Evolutionary conservation across 1,140 invertebrate species (phyloP), one percentile per base, ranked within the genome.

Genomic region (Drosophila novamexicana): DNA sequence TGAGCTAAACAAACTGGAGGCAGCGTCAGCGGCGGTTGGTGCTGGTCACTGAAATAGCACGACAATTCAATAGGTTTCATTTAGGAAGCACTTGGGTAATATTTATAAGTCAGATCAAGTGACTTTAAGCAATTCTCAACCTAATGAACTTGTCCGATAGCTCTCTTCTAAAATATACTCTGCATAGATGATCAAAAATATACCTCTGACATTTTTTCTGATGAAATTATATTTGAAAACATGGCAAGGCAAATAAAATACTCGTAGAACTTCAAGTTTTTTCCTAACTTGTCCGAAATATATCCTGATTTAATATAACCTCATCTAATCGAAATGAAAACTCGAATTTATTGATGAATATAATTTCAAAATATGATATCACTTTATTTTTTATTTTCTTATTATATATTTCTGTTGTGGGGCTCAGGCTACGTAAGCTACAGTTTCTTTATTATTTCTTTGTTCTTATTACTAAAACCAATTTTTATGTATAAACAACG

Each of bases 401-500:
- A 37, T 63, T 56, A 71, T 49, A 34, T 52, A 18, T 85, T 77
- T 83, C 61, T 81, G 45, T 89, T 89, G 66, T 84, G 84, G 84
- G 84, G 84, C 84, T 88, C 79, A 83, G 78, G 73, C 84, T 89
- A 89, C 84, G 83, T 89, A 89, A 89, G 77, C 77, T 84, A 84
- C 73, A 77, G 68, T 86, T 80, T 79, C 34, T 70, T 71, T 72
- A 54, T 82, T 75, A 75, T 70, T 72, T 79, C 49, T 79, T 37
- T 72, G 50, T 67, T 66, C 40, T 68, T 54, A 75, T 56, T 77
- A 77, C 69, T 78, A 73, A 80, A 89, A 73, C 73, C 73, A 61
- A 72, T 56, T 79, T 81, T 81, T 74, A 88, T 88, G 79, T 86
- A 82, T 57, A 79, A 85, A 83, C 52, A 52, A 70, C 62, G 39